A percentile compares a stretch with the other conserved stretches of the same genome.
Evolutionary conservation across 1,140 invertebrate species (phyloP).

Genomic region (Steinernema feltiae): DNA sequence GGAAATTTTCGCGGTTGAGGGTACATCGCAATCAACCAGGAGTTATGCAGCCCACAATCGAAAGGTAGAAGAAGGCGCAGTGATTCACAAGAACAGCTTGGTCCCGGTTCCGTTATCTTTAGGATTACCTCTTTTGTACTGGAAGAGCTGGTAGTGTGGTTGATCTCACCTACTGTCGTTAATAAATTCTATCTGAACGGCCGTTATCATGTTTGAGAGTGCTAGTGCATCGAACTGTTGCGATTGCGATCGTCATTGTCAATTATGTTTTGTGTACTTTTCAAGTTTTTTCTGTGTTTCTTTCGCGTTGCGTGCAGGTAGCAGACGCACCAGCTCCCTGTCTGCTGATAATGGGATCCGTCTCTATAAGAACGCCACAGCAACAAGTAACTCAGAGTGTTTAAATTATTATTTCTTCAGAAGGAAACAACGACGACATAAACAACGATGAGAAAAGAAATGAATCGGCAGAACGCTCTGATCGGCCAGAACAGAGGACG

Average conservation of each 20-base stretch:
- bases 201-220: not conserved
- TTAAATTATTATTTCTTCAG: not conserved
- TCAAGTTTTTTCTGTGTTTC: not conserved
- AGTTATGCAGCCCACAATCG: not conserved
- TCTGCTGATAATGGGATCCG: too few relatives aligned
- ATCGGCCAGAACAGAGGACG: not conserved
- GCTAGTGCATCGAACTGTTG: not conserved
- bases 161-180: too few relatives aligned
- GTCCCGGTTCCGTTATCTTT: not conserved
- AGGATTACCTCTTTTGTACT: not conserved
- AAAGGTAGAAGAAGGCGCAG: not conserved
- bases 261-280: not conserved
- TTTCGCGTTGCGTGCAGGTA: not conserved
- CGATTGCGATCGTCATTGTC: not conserved
- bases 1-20: not conserved
- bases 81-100: not conserved
- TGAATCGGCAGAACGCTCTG: constrained; percentile 3
- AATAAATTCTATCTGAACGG: not conserved
- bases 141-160: not conserved
- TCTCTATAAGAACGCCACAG: too few relatives aligned
- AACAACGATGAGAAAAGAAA: constrained; percentile 3
- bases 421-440: constrained; percentile 9
- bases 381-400: too few relatives aligned
- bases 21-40: not conserved
- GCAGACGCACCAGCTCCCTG: not conserved